Evolutionary conservation across 2,888 invertebrate species (phyloP), one percentile per base, ranked within the genome.

Genomic region (Notodonta ziczac): DNA sequence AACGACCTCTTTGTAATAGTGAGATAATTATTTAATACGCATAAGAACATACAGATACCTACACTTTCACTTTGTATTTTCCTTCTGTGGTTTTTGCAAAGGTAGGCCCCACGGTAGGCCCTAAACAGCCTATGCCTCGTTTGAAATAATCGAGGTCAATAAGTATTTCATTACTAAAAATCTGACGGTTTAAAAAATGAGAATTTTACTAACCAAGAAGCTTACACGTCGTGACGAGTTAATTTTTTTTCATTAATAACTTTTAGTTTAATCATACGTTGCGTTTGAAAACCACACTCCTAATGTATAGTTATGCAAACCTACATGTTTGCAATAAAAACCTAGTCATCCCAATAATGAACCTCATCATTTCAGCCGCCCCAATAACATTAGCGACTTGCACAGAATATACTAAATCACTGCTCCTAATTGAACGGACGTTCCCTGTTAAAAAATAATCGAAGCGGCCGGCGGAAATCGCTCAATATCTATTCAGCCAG

Each of bases 51-150:
- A 78, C 35, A 71, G 69, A 78, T 70, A 70, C 24, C 24, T 76
- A 78, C 79, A 88, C 90, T 90, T 91, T 91, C 91, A 84, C 90
- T 87, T 89, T 86, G 82, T 86, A 87, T 88, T 84, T 76, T 76
- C 65, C 56, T 65, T 54, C 50, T 60, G 62, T 58, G 32, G 55
- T 66, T 72, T 72, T 69, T 65, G 63, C 64, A 58, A 67, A 65
- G 61, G 69, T 62, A 63, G 60, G 61, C 64, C 60, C 48, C 9
- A 12, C 64, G 59, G 67, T 62, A 63, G 60, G 62, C 64, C 60
- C 48, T 12, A 12, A 48, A 39, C 65, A 4, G 62, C 62, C 62
- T 56, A 62, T 63, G 63, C 58, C 61, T 58, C 53, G 59, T 46
- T 63, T 63, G 65, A 13, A 5, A 46, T n/a, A 46, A n/a, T 46